Conservation (phyloP, 2,797 vertebrate genomes). For the Sylvilagus floridanus region DNA sequence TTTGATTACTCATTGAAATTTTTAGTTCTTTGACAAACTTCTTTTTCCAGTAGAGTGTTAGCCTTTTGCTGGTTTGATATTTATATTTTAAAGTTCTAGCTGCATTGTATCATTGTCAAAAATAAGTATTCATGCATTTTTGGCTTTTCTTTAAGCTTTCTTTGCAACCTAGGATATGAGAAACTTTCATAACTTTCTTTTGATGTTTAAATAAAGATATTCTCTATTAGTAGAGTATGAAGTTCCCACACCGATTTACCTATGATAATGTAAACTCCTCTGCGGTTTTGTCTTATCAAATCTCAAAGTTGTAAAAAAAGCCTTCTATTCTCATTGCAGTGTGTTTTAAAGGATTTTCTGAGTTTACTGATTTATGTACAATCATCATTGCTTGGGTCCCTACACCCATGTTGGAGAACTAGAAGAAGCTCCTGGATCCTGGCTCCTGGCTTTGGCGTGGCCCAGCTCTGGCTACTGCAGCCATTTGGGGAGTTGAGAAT, state of each 20-base stretch:
- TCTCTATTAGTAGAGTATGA: background rate
- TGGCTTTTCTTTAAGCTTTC: conserved; percentile 23
- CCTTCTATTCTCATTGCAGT: background rate
- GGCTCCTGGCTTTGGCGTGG: no score
- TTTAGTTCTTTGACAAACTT: conserved; percentile 48
- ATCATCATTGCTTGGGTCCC: no score
- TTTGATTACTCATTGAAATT: conserved; percentile 18
- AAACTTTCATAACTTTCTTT: conserved; percentile 27
- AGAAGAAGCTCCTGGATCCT: no score
- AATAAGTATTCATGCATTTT: background rate
- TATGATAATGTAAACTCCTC: background rate
- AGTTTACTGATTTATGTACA: background rate
- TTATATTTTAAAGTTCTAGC: conserved; percentile 11
- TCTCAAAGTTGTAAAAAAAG: background rate
- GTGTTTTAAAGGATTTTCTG: conserved; percentile 8
- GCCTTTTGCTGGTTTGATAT: background rate
- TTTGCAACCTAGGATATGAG: conserved; percentile 1
- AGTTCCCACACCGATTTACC: background rate
- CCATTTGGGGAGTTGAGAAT: no score
- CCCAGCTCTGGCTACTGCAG: no score
- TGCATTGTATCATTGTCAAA: background rate
- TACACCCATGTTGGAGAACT: no score
- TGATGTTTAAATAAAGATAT: conserved; percentile 10
- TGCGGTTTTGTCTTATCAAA: background rate
- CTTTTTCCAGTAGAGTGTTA: background rate